A percentile compares a stretch with the other conserved stretches of the same genome.
These are phyloP conservation scores for Kradibia gibbosae DNA, from an alignment of 1,140 invertebrate species.

Conservation along the genomic window DNA sequence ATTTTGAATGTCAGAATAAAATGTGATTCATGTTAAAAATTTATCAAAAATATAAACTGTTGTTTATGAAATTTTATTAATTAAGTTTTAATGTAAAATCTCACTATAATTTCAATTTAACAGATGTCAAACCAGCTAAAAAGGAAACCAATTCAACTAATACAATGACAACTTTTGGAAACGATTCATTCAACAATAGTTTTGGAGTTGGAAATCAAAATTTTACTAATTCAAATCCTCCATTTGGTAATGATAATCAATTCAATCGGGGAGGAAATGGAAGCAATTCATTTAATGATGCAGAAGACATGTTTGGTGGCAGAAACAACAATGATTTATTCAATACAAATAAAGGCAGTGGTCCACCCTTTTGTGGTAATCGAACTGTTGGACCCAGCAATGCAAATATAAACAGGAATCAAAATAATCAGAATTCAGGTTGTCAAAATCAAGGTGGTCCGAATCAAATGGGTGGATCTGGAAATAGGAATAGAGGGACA, in stretches of 20 bases:
- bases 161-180: constrained; percentile 48
- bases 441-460: constrained; percentile 32
- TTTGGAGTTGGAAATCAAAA: constrained; percentile 38
- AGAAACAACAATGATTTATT: constrained; percentile 34
- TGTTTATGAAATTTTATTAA: background rate
- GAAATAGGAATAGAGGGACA: constrained; percentile 31
- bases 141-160: constrained; percentile 64
- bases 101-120: constrained; percentile 51
- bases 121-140: constrained; percentile 75
- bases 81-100: background rate
- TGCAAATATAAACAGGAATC: constrained; percentile 41
- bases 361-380: constrained; percentile 28
- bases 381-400: constrained; percentile 27
- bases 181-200: constrained; percentile 43
- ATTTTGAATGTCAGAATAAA: no score
- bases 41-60: background rate
- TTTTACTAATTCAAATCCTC: constrained; percentile 39
- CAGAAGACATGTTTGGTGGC: constrained; percentile 41
- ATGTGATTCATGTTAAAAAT: background rate
- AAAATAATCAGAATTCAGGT: constrained; percentile 33
- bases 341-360: constrained; percentile 39
- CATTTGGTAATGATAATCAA: constrained; percentile 45
- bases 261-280: constrained; percentile 41
- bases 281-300: constrained; percentile 54
- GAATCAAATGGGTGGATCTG: constrained; percentile 25